These are phyloP conservation scores for Cordilura impudica DNA, from an alignment of 2,888 invertebrate genomes.

Conservation along the genomic window DNA sequence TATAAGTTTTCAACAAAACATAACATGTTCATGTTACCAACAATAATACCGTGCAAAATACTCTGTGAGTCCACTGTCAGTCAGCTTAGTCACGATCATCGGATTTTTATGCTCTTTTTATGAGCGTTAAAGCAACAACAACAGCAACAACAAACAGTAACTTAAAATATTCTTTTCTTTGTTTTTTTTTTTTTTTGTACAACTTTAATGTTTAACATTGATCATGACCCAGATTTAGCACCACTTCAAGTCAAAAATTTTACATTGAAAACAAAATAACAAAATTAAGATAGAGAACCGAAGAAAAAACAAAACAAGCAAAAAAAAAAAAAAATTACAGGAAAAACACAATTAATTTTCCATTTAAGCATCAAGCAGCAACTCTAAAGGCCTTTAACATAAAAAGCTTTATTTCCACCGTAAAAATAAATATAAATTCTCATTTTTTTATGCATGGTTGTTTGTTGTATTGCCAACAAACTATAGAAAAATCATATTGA, in stretches of 20 bases:
- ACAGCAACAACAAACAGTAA: constrained; percentile 1
- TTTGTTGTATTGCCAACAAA: background rate
- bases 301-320: constrained; percentile 5
- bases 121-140: constrained; percentile 6
- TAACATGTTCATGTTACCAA: background rate
- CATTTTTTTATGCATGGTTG: constrained; percentile 47
- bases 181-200: background rate
- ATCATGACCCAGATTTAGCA: constrained; percentile 63
- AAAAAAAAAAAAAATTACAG: constrained; percentile 37
- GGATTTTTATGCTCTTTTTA: constrained; percentile 24
- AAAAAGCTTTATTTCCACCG: constrained; percentile 6
- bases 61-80: background rate
- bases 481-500: background rate
- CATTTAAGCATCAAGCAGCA: constrained; percentile 49
- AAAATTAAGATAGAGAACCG: constrained; percentile 36
- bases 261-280: background rate
- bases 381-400: constrained; percentile 42
- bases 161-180: constrained; percentile 21
- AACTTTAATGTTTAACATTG: constrained; percentile 61
- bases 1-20: background rate
- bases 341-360: constrained; percentile 59
- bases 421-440: constrained; percentile 48
- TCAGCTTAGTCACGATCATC: constrained; percentile 42
- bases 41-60: background rate
- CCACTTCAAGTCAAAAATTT: constrained; percentile 41